Evolutionary conservation across 2,888 invertebrate genomes (phyloP), one percentile per base, ranked within the genome.

Genomic region (Coremacera marginata): DNA sequence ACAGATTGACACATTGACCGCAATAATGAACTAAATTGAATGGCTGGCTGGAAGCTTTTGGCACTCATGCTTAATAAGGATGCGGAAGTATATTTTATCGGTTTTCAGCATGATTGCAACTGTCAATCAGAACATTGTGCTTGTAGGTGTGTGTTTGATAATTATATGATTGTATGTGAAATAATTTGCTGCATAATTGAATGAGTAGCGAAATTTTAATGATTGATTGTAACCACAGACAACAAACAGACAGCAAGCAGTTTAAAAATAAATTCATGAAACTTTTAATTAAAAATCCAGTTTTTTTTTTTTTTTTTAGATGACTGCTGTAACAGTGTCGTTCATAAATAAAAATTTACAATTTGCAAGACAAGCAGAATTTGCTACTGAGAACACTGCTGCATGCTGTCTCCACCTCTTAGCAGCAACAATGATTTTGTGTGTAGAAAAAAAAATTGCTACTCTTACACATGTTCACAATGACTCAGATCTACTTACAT

Each of bases 1-100:
- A 79, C 55, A 57, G 52, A 63, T 34, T 81, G 80, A 80, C 81
- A 81, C 79, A 81, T 81, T 81, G 80, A 81, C 81, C 81, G 81
- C 81, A 81, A 81, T 81, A 74, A 74, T 74, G 52, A 74, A 74
- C 67, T 74, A 22, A 11, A 60, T 62, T 57, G 25, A 16, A 34
- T 52, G 34, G 34, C 62, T 25, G 67, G 67, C 63, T 31, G 51
- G 37, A 67, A 34, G 44, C 62, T 14, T 70, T 22, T 34, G 52
- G 22, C 22, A 14, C 27, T 67, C 19, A 22, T 60, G 37, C 71
- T 71, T 71, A 71, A 71, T 71, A 57, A 65, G 31, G 63, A 63
- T 63, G 51, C 63, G 63, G 73, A 73, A 63, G 73, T 63, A 34
- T 68, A 37, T 74, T 74, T 74, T 67, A 74, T 74, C 52, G 51